Base-by-base conservation (phyloP, 2,888 invertebrate species). In the Cryptosula pallasiana region DNA sequence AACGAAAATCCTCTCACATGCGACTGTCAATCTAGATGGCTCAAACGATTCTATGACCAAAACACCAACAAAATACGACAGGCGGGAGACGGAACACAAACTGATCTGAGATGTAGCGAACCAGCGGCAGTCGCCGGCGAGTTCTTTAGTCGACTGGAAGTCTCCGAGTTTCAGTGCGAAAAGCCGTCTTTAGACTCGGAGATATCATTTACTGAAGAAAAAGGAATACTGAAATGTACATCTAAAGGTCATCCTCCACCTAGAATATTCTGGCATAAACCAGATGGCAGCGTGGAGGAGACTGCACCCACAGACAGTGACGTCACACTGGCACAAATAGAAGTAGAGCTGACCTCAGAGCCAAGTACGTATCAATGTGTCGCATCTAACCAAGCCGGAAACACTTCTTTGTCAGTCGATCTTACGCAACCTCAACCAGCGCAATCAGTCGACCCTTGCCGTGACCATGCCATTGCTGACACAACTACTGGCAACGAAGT, bases 1-100 rank as follows among this genome's bases (percentile, higher is more conserved):
- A n/a, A 36, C 5, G 70, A 70, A 23, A 70, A 70, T 36, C 70
- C 70, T n/a, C 45, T 70, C n/a, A 54, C 25, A n/a, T 70, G 70
- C 29, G 70, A 70, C 45, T 70, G 70, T 23, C 3, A 54, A 23
- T 23, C 55, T 36, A 2, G 36, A 27, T 70, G 35, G 35, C 70
- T 70, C 5, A 63, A 63, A 32, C 3, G 13, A 5, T 32, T 63
- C n/a, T 63, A 63, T 63, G 63, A 63, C n/a, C 5, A n/a, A 9
- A 63, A 63, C n/a, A 57, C 5, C 3, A 3, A 9, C 5, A 63
- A 63, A 32, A 29, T 63, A 13, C 63, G 27, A 13, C 63, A 63
- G 32, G 5, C 27, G 32, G 34, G 27, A 27, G 13, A 5, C 63
- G 32, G 32, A 16, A 32, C 29, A 29, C 29, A 63, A 32, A 25